phyloP scores from a whole-genome alignment of 2,797 vertebrate species.

The Amazonetta brasiliensis region DNA sequence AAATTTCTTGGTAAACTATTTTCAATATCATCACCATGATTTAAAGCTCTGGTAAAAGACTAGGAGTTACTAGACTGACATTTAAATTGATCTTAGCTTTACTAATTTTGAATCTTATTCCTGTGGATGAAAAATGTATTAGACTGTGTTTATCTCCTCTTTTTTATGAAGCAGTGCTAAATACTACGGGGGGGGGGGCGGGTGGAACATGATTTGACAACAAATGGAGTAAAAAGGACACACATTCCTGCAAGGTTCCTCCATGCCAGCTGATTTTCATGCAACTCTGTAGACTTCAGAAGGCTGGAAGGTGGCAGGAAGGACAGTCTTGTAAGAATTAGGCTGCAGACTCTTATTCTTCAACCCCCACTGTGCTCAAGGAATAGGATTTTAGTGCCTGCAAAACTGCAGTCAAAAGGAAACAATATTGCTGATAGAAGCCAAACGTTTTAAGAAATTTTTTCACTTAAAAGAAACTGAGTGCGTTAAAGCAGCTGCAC shows the following conservation, averaged over 20 bases:
- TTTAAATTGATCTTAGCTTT: constrained; percentile 47
- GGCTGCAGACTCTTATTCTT: not conserved
- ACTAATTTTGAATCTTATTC: not conserved
- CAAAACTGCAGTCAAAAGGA: not conserved
- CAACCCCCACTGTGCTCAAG: not conserved
- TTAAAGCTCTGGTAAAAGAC: not conserved
- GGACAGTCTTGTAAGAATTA: not conserved
- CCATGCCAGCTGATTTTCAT: not conserved
- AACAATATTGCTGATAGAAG: not conserved
- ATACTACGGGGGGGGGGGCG: not conserved
- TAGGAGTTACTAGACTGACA: constrained; percentile 14
- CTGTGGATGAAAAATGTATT: not conserved
- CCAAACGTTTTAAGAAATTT: no score
- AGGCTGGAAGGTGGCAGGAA: not conserved
- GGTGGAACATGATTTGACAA: not conserved
- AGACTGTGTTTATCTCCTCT: not conserved
- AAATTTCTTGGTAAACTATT: constrained; percentile 10
- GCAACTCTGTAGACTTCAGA: not conserved
- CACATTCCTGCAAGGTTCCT: not conserved
- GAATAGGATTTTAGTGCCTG: not conserved
- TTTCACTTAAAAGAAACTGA: not conserved
- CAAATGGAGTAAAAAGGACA: not conserved
- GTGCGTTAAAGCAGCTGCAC: not conserved
- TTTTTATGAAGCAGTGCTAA: not conserved
- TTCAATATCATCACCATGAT: not conserved